Base-by-base conservation (phyloP, 2,797 vertebrate genomes). In the Poeciliopsis gracilis region DNA sequence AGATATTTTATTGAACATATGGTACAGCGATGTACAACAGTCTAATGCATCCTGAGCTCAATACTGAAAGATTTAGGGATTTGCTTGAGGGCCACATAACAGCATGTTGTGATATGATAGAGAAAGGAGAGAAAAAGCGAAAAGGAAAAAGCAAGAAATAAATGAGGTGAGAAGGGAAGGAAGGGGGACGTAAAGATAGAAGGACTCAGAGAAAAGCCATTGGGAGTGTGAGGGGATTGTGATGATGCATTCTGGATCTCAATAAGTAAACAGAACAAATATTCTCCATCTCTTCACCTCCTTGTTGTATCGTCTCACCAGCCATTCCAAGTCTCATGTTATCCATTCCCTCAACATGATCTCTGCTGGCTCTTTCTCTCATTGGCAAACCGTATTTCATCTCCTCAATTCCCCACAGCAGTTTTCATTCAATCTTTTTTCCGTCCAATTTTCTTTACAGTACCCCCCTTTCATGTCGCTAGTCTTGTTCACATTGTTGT, bases 241-340 rank as follows among this genome's bases (percentile, higher is more conserved):
- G 82, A 89, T 92, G 81, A 78, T 76, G 79, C 75, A 89, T 92
- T 85, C 87, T 85, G 84, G 86, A 90, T 91, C 82, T 92, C 88
- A 91, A 90, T 92, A 92, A 94, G 90, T 91, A 92, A 93, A 92
- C 86, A 90, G 80, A 92, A 91, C 89, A 92, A 93, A 93, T 90
- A 90, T 88, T 90, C 85, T 82, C 82, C 75, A 78, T 79, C 82
- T 87, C 77, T 83, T 84, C 82, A 82, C 82, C 86, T 86, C 85
- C 80, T 82, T 72, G 82, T 83, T 78, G 79, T 76, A 76, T 87
- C 82, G 70, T 83, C 88, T 90, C 76, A 84, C 86, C 85, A 91
- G 84, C 82, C 69, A 75, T 90, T 90, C 84, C 85, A 85, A 80
- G 85, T 90, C 89, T 87, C 89, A 78, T 47, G 82, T 81, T 57